A percentile compares a stretch with the other conserved stretches of the same genome.
Evolutionary conservation across 2,888 invertebrate species (phyloP).

Genomic region (Allophyes oxyacanthae): DNA sequence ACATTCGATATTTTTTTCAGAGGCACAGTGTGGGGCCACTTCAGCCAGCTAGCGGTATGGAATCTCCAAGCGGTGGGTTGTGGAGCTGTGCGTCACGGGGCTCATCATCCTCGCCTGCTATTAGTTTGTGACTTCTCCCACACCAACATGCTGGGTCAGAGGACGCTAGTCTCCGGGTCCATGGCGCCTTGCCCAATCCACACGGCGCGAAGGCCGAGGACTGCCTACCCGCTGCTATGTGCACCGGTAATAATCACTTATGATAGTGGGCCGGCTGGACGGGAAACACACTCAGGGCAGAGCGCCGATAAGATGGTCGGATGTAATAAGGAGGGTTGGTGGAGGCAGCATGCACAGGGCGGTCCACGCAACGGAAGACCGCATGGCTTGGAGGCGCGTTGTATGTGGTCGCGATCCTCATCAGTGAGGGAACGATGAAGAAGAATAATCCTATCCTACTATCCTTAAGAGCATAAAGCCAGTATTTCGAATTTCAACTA

Average conservation of each 20-base stretch:
- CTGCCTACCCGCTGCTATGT: slow-evolving; percentile 75
- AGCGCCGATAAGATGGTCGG: too few relatives aligned
- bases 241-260: slow-evolving; percentile 67
- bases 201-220: slow-evolving; percentile 62
- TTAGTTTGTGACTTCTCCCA: slow-evolving; percentile 86
- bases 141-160: slow-evolving; percentile 84
- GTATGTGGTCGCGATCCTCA: too few relatives aligned
- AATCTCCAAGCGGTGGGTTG: slow-evolving; percentile 80
- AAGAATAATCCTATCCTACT: too few relatives aligned
- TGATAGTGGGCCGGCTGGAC: too few relatives aligned
- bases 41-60: slow-evolving; percentile 83
- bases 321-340: too few relatives aligned
- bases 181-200: slow-evolving; percentile 71
- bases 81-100: slow-evolving; percentile 77
- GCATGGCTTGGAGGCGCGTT: too few relatives aligned
- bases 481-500: too few relatives aligned
- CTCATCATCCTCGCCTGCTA: slow-evolving; percentile 66
- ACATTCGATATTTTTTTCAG: slow-evolving; percentile 51
- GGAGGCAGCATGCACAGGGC: too few relatives aligned
- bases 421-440: too few relatives aligned
- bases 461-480: too few relatives aligned
- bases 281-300: too few relatives aligned
- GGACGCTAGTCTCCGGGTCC: slow-evolving; percentile 72
- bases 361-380: too few relatives aligned
- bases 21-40: slow-evolving; percentile 82